Percentiles rank a stretch among this genome's conserved stretches.
phyloP scores from a whole-genome alignment of 1,140 invertebrate species.

The Diabrotica undecimpunctata region DNA sequence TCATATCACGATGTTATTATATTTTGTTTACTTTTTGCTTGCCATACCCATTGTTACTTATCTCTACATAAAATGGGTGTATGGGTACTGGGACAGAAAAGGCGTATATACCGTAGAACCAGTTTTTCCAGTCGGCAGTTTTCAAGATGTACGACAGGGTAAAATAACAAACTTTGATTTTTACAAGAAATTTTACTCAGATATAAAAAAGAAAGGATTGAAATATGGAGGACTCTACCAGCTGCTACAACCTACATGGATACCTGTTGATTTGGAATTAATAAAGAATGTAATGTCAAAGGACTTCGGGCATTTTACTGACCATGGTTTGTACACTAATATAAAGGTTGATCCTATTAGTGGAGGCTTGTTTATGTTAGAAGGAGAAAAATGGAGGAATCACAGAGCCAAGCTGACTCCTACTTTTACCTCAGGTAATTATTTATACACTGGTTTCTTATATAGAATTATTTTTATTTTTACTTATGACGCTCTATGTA shows the following conservation, averaged over 20 bases:
- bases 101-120: conserved; percentile 22
- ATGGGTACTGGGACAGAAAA: conserved; percentile 27
- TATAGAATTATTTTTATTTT: too few species aligned
- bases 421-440: conserved; percentile 50
- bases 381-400: conserved; percentile 49
- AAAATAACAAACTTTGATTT: conserved; percentile 13
- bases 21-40: background rate
- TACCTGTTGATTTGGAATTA: conserved; percentile 48
- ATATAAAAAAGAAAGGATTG: conserved; percentile 36
- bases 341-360: conserved; percentile 49
- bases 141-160: conserved; percentile 6
- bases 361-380: conserved; percentile 49
- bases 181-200: conserved; percentile 37
- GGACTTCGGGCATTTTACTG: conserved; percentile 49
- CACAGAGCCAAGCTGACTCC: conserved; percentile 48
- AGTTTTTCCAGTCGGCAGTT: conserved; percentile 26
- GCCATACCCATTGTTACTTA: background rate
- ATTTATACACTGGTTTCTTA: too few species aligned
- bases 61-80: conserved; percentile 23
- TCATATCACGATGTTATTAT: too few species aligned
- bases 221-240: conserved; percentile 22
- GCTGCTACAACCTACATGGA: conserved; percentile 18
- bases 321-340: conserved; percentile 45
- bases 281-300: conserved; percentile 48
- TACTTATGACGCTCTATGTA: too few species aligned